phyloP scores from a whole-genome alignment of 2,113 vertebrate genomes.

The Pollimyrus isidori region DNA sequence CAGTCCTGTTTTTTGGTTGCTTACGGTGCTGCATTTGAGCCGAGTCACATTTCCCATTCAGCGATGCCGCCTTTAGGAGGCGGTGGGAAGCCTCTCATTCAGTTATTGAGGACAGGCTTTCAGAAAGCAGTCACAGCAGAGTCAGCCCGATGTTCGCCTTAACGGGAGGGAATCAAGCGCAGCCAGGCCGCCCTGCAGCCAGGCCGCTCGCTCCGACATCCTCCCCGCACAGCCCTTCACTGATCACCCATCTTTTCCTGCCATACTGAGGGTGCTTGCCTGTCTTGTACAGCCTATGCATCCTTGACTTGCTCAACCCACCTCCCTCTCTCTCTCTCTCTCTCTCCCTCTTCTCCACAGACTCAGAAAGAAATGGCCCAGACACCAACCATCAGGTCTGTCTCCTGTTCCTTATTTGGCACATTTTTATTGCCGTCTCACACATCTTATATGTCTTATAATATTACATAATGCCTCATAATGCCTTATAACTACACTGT shows the following conservation, averaged over 20 bases:
- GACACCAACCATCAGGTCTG: conserved; percentile 80
- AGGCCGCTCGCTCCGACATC: background rate
- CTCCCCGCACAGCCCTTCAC: background rate
- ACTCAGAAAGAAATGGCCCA: conserved; percentile 77
- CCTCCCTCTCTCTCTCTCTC: background rate
- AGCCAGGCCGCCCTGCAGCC: background rate
- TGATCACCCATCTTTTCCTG: background rate
- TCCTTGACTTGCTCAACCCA: background rate
- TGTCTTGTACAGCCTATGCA: background rate
- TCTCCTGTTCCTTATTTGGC: conserved; percentile 12
- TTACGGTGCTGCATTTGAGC: background rate
- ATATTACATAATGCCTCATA: background rate
- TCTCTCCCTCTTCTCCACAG: conserved; percentile 50
- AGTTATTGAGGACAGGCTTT: background rate
- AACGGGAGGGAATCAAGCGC: background rate
- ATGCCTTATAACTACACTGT: background rate
- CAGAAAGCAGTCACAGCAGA: background rate
- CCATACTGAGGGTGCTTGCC: background rate
- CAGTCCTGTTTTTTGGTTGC: background rate
- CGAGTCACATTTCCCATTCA: background rate
- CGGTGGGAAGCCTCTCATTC: background rate
- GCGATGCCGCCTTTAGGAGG: background rate
- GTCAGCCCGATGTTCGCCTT: background rate
- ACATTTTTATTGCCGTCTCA: conserved; percentile 21
- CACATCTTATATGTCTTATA: background rate